phyloP scores from a whole-genome alignment of 1,140 invertebrate species.

The Trigoniulus corallinus region DNA sequence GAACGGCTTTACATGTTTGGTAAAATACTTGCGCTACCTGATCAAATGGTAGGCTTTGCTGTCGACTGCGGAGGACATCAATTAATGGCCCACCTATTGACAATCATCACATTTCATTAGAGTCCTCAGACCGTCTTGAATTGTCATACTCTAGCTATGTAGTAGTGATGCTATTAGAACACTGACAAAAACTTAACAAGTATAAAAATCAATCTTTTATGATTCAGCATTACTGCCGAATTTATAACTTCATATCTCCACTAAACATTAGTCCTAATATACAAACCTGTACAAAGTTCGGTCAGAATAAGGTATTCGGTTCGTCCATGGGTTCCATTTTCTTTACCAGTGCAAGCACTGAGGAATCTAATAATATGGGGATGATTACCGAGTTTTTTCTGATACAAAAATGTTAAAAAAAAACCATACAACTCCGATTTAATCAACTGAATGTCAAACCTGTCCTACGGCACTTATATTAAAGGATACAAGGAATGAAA shows the following conservation, averaged over 20 bases:
- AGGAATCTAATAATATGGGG: conserved; percentile 35
- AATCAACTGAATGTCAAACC: conserved; percentile 8
- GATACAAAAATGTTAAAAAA: conserved; percentile 7
- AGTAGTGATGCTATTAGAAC: no score
- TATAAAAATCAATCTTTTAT: no score
- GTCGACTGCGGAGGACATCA: conserved; percentile 49
- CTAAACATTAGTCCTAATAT: background rate
- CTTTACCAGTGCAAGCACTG: conserved; percentile 31
- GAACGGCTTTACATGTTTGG: conserved; percentile 72
- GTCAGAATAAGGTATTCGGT: conserved; percentile 34
- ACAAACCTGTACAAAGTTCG: conserved; percentile 34
- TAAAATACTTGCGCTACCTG: conserved; percentile 79
- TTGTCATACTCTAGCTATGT: no score
- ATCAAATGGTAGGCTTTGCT: conserved; percentile 44
- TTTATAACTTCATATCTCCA: background rate
- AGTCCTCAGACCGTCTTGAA: background rate
- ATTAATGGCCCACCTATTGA: conserved; percentile 55
- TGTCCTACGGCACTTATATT: background rate
- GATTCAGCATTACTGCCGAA: no score
- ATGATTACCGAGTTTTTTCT: conserved; percentile 37
- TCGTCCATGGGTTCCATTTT: conserved; percentile 29
- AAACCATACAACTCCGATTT: background rate
- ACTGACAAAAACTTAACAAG: background rate
- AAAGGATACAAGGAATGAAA: conserved; percentile 31
- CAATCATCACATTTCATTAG: conserved; percentile 6